A percentile compares a stretch with the other conserved stretches of the same genome.
These are phyloP conservation scores for Pangasius sanitwongsei DNA, from an alignment of 2,797 vertebrate genomes.

Conservation along the genomic window DNA sequence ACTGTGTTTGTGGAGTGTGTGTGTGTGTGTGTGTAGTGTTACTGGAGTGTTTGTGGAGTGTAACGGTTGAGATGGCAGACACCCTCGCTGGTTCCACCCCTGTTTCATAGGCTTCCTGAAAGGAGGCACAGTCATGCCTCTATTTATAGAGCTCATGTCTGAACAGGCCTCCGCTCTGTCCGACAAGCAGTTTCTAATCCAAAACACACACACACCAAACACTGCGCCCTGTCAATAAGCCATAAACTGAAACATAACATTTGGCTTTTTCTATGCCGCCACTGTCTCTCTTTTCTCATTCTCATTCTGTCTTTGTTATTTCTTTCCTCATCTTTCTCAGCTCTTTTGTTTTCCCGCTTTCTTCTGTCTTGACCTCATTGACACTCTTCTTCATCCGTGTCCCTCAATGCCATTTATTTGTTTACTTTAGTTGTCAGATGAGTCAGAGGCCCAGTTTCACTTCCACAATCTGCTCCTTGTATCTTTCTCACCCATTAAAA, in stretches of 20 bases:
- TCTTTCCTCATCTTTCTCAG: slow-evolving; percentile 38
- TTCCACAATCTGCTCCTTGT: background rate
- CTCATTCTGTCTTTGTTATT: slow-evolving; percentile 41
- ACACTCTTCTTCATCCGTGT: slow-evolving; percentile 5
- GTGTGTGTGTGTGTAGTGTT: background rate
- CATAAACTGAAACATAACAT: slow-evolving; percentile 3
- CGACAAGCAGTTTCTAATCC: slow-evolving; percentile 2
- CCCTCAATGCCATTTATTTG: background rate
- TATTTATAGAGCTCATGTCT: slow-evolving; percentile 67
- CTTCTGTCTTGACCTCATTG: slow-evolving; percentile 62
- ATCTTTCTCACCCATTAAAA: background rate
- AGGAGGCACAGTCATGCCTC: slow-evolving; percentile 55
- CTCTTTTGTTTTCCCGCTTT: slow-evolving; percentile 30
- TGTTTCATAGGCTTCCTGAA: slow-evolving; percentile 69
- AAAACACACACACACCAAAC: slow-evolving; percentile 23
- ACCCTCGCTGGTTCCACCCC: slow-evolving; percentile 51
- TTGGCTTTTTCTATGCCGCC: background rate
- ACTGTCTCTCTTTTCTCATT: slow-evolving; percentile 20
- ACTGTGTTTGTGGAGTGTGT: background rate
- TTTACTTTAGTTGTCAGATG: slow-evolving; percentile 13
- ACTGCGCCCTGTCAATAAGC: slow-evolving; percentile 2
- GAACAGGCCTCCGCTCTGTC: slow-evolving; percentile 47
- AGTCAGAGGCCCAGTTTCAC: slow-evolving; percentile 25
- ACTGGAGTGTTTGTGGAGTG: background rate
- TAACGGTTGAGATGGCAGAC: slow-evolving; percentile 23